These are phyloP conservation scores for pig (Sus scrofa) DNA, from an alignment of 2,113 vertebrate genomes.

Conservation along the genomic window T2T-Sscrofa CM000830.6:40838501-40839000, in stretches of 20 bases:
- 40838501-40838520: conserved; percentile 3
- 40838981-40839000: background rate
- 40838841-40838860: conserved; percentile 50
- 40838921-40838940: background rate
- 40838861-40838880: background rate
- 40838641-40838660: conserved; percentile 34
- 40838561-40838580: conserved; percentile 65
- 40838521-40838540: conserved; percentile 42
- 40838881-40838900: conserved; percentile 31
- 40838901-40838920: conserved; percentile 24
- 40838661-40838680: conserved; percentile 48
- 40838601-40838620: conserved; percentile 49
- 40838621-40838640: conserved; percentile 55
- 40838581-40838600: conserved; percentile 31
- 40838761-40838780: conserved; percentile 51
- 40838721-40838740: conserved; percentile 41
- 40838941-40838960: background rate
- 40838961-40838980: conserved; percentile 1
- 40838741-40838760: conserved; percentile 63
- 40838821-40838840: background rate
- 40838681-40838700: conserved; percentile 63
- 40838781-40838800: conserved; percentile 57
- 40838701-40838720: conserved; percentile 50
- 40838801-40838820: conserved; percentile 52
- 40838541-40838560: conserved; percentile 42